Percentiles rank a stretch among this genome's conserved stretches.
These are phyloP conservation scores for Stramonita haemastoma DNA, from an alignment of 2,888 invertebrate genomes.

Conservation along the genomic window DNA sequence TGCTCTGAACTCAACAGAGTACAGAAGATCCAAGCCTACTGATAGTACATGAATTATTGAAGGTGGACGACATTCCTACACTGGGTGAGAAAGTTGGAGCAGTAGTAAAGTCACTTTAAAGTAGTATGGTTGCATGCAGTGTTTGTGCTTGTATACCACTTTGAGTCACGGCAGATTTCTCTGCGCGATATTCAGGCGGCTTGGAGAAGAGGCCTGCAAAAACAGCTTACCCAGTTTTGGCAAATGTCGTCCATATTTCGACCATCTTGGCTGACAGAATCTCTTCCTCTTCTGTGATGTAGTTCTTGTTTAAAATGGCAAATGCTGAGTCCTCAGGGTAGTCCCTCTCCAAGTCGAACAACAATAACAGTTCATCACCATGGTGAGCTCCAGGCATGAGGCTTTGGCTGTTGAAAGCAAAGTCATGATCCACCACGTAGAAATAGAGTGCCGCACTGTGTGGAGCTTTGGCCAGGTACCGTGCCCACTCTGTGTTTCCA, in stretches of 20 bases:
- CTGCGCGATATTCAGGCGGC: not conserved
- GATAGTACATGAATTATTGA: too few relatives aligned
- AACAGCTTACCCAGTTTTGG: constrained; percentile 34
- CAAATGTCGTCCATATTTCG: constrained; percentile 14
- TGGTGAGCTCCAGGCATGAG: constrained; percentile 29
- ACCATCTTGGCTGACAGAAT: constrained; percentile 10
- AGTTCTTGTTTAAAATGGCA: not conserved
- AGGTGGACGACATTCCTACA: too few relatives aligned
- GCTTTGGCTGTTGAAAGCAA: constrained; percentile 18
- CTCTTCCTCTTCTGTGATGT: constrained; percentile 15
- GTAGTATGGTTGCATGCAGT: too few relatives aligned
- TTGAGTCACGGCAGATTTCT: too few relatives aligned
- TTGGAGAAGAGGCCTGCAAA: not conserved
- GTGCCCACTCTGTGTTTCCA: not conserved
- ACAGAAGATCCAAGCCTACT: too few relatives aligned
- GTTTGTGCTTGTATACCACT: too few relatives aligned
- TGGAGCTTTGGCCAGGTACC: not conserved
- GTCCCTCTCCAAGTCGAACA: not conserved
- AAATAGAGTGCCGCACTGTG: not conserved
- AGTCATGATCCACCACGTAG: constrained; percentile 27
- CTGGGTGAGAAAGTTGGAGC: too few relatives aligned
- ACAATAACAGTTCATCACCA: constrained; percentile 24
- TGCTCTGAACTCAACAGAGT: too few relatives aligned
- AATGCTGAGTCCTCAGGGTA: not conserved
- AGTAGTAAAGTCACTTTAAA: too few relatives aligned